These are phyloP conservation scores for Steinernema hermaphroditum DNA, from an alignment of 2,888 invertebrate species.

Conservation along the genomic window DNA sequence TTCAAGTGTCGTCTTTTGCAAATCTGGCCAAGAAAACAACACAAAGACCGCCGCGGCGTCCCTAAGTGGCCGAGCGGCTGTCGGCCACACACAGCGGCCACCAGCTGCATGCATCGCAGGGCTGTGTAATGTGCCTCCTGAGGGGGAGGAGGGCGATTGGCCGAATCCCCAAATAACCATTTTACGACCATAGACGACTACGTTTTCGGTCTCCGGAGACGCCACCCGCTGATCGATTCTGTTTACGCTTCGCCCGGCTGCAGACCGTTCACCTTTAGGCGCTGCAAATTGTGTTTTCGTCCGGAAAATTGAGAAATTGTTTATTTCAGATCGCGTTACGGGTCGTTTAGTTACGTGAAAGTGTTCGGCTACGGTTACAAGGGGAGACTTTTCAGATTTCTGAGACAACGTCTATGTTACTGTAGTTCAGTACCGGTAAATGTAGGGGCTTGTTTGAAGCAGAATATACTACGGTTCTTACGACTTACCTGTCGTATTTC, in stretches of 20 bases:
- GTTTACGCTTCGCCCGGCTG: not conserved
- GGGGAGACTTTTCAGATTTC: too few relatives aligned
- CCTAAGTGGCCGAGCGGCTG: not conserved
- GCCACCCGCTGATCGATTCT: not conserved
- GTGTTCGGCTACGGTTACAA: too few relatives aligned
- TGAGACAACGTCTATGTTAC: too few relatives aligned
- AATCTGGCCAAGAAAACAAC: not conserved
- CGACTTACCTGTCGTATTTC: too few relatives aligned
- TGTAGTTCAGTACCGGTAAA: too few relatives aligned
- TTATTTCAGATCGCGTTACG: too few relatives aligned
- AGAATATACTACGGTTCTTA: too few relatives aligned
- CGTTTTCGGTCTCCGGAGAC: not conserved
- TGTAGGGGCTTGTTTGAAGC: too few relatives aligned
- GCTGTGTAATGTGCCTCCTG: slow-evolving; percentile 12
- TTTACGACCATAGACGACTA: slow-evolving; percentile 5
- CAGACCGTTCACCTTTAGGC: too few relatives aligned
- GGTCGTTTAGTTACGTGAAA: too few relatives aligned
- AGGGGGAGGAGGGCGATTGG: not conserved
- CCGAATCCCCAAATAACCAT: slow-evolving; percentile 11
- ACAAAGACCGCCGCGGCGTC: not conserved
- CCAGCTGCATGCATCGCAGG: not conserved
- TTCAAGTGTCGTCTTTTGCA: slow-evolving; percentile 7
- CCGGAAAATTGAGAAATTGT: too few relatives aligned
- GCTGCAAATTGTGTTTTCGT: too few relatives aligned
- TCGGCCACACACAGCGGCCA: not conserved